Conservation (phyloP, 2,888 invertebrate genomes). For the Cerastis rubricosa region DNA sequence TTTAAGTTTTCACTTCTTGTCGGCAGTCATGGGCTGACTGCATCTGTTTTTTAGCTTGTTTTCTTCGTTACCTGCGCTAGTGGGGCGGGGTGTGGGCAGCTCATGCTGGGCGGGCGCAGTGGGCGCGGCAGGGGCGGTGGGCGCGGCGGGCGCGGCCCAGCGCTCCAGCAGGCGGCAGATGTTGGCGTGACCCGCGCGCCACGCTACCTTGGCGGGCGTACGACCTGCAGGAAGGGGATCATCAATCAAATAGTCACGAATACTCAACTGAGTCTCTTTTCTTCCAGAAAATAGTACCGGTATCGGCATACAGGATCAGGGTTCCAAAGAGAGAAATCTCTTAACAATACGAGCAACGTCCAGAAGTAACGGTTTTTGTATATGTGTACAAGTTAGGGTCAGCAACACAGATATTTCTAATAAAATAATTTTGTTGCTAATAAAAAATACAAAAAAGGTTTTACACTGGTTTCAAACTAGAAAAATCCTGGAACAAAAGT, state of each 20-base stretch:
- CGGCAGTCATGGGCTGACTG: no score
- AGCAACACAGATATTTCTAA: no score
- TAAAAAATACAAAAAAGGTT: no score
- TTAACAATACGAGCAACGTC: not conserved
- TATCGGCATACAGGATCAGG: not conserved
- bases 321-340: not conserved
- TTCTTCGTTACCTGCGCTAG: constrained; percentile 72
- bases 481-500: no score
- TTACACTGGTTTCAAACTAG: no score
- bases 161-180: constrained; percentile 95
- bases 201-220: constrained; percentile 96
- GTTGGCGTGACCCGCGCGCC: constrained; percentile 97
- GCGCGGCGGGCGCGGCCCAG: constrained; percentile 83
- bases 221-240: constrained; percentile 82
- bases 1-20: no score
- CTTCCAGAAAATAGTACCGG: not conserved
- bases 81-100: constrained; percentile 41
- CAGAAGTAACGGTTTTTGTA: no score
- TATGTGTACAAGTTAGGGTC: no score
- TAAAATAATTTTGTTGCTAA: no score
- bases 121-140: constrained; percentile 45
- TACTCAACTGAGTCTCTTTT: no score
- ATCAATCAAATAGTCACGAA: not conserved
- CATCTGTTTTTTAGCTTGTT: no score
- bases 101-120: constrained; percentile 71